phyloP scores from a whole-genome alignment of 1,140 invertebrate species.

The Oscheius sp. region DNA sequence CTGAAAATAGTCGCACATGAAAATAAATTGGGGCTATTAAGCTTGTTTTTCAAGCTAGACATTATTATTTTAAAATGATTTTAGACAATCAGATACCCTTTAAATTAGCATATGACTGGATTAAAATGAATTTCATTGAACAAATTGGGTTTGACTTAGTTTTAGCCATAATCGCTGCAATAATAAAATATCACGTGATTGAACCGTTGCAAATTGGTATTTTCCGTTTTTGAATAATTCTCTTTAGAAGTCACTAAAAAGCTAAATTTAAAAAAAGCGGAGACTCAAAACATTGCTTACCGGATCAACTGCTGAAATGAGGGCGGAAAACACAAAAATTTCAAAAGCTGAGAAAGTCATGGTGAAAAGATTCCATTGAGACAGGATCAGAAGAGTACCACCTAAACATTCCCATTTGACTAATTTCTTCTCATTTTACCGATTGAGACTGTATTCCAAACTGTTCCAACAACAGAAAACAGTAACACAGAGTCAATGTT shows the following conservation, averaged over 20 bases:
- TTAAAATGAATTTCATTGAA: background rate
- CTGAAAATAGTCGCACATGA: background rate
- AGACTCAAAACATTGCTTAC: no score
- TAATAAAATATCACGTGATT: no score
- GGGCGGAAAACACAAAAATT: conserved; percentile 85
- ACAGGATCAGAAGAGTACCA: conserved; percentile 41
- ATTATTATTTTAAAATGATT: background rate
- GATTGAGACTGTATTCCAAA: conserved; percentile 57
- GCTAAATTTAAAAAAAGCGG: no score
- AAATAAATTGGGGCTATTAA: background rate
- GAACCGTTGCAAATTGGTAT: background rate
- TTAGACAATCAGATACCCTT: no score
- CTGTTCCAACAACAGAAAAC: conserved; percentile 81
- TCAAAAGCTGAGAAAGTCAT: conserved; percentile 67
- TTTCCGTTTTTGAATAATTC: background rate
- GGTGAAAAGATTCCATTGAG: conserved; percentile 45
- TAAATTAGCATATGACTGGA: background rate
- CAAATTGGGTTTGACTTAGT: no score
- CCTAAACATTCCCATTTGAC: conserved; percentile 36
- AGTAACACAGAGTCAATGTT: conserved; percentile 90
- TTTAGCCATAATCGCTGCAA: no score
- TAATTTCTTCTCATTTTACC: conserved; percentile 32
- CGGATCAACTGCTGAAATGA: conserved; percentile 96
- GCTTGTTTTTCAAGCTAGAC: background rate
- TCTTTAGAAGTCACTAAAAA: background rate